Evolutionary conservation across 2,888 invertebrate species (phyloP), one percentile per base, ranked within the genome.

Genomic region (Stenurella melanura): DNA sequence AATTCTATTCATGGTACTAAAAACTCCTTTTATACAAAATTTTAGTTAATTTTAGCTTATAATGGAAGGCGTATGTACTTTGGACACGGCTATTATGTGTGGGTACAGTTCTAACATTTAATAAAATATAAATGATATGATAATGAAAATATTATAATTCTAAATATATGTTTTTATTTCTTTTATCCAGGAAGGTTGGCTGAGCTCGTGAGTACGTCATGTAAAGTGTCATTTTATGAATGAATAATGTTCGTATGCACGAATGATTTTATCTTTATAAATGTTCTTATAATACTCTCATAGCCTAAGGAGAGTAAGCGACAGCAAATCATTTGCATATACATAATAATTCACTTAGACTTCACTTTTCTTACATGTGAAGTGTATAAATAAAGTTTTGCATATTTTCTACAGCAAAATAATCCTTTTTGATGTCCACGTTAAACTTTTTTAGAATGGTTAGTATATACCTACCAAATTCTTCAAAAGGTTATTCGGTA

Each of bases 161-260:
- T 15, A 56, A 58, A 70, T 57, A 4, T 61, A n/a, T 54, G 17
- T 26, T 63, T n/a, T 71, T 57, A 69, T 75, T 42, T 63, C 38
- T 18, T 78, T 79, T 75, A 77, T 58, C 72, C 74, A 75, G 73
- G 78, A 78, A 78, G 78, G 71, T 76, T 42, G 57, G 69, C 73
- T 19, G 69, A 74, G 71, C 66, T 77, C 78, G 82, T 76, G 81
- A 84, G 83, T 84, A 84, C 81, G 85, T 85, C 85, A 85, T 86
- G 86, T 83, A 80, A 69, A 79, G 76, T 85, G 86, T 86, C 86
- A 85, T 83, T 85, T 84, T 81, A 78, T 83, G 81, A 84, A 86
- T 85, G 86, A 87, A 83, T 85, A 83, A 85, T 83, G 84, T 79
- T 83, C 19, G 73, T 19, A 76, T 67, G 85, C 85, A 78, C 81